phyloP scores from a whole-genome alignment of 1,140 invertebrate species.

The Drosophila malerkotliana region DNA sequence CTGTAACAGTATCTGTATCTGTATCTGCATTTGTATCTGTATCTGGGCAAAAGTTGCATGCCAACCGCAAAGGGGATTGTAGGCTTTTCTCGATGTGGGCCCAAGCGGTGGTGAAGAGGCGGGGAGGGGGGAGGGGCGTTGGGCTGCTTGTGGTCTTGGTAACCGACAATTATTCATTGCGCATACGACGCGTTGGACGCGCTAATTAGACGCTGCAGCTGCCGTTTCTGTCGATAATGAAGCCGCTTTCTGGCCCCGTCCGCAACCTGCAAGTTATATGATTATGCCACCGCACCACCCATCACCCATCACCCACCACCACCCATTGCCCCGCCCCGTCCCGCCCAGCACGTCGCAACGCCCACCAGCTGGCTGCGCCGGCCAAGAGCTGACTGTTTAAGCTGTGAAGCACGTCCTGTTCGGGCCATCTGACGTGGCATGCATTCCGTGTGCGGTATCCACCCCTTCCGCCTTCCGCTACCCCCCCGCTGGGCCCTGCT shows the following conservation, averaged over 20 bases:
- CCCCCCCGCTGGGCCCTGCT: not conserved
- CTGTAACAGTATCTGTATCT: not conserved
- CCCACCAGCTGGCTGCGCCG: slow-evolving; percentile 3
- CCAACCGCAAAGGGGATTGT: slow-evolving; percentile 7
- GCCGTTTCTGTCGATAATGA: slow-evolving; percentile 66
- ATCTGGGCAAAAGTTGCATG: slow-evolving; percentile 11
- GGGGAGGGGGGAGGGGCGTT: not conserved
- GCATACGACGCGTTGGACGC: slow-evolving; percentile 59
- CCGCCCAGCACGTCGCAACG: slow-evolving; percentile 13
- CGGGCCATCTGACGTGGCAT: slow-evolving; percentile 41
- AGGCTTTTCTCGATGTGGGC: not conserved
- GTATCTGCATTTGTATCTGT: slow-evolving; percentile 3
- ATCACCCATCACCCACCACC: not conserved
- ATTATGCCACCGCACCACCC: slow-evolving; percentile 12
- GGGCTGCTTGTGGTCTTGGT: slow-evolving; percentile 29
- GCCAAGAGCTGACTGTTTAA: slow-evolving; percentile 33
- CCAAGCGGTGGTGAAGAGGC: not conserved
- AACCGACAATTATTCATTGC: slow-evolving; percentile 67
- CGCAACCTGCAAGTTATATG: slow-evolving; percentile 15
- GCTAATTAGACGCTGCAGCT: slow-evolving; percentile 67
- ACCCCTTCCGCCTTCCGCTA: not conserved
- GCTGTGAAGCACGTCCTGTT: slow-evolving; percentile 49
- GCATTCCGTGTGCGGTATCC: slow-evolving; percentile 29
- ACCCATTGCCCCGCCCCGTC: slow-evolving; percentile 19
- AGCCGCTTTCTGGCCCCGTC: slow-evolving; percentile 31